A percentile compares a stretch with the other conserved stretches of the same genome.
Evolutionary conservation across 64 coral and sea anemone genomes (phyloP).

Genomic region (Dendrophyllia cribrosa): DNA sequence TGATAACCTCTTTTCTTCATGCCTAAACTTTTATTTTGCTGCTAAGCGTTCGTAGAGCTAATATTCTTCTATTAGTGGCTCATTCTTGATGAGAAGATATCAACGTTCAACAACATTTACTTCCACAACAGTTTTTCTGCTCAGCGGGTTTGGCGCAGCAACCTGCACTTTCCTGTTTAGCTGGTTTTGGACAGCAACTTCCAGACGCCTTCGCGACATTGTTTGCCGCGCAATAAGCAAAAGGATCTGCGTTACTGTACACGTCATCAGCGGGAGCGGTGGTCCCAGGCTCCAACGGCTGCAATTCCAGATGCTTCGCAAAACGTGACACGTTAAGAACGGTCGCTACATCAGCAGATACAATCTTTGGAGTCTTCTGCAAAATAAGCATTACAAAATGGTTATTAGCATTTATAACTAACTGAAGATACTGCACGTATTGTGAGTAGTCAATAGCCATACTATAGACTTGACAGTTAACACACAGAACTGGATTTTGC

Average conservation of each 20-base stretch:
- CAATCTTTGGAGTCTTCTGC: conserved; percentile 38
- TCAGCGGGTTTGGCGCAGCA: conserved; percentile 14
- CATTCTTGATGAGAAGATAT: too few relatives aligned
- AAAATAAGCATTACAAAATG: not conserved
- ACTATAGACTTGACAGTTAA: too few relatives aligned
- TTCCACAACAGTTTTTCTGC: not conserved
- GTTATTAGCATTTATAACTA: not conserved
- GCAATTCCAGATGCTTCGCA: conserved; percentile 71
- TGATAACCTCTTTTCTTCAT: too few relatives aligned
- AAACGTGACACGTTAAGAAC: conserved; percentile 52
- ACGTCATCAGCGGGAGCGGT: conserved; percentile 32
- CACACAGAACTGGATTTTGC: too few relatives aligned
- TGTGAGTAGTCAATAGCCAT: not conserved
- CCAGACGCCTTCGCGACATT: conserved; percentile 4
- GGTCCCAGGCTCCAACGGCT: conserved; percentile 32
- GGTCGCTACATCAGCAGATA: conserved; percentile 73
- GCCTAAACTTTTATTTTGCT: too few relatives aligned
- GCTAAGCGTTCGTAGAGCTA: too few relatives aligned
- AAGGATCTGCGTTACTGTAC: conserved; percentile 65
- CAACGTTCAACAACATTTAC: not conserved
- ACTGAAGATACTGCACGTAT: not conserved
- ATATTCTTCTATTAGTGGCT: too few relatives aligned
- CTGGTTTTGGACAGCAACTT: not conserved
- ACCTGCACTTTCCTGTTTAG: not conserved
- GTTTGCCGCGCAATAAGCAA: conserved; percentile 51